Percentiles rank a stretch among this genome's conserved stretches.
Evolutionary conservation across 2,888 invertebrate species (phyloP).

Genomic region (Eristalinus aeneus): DNA sequence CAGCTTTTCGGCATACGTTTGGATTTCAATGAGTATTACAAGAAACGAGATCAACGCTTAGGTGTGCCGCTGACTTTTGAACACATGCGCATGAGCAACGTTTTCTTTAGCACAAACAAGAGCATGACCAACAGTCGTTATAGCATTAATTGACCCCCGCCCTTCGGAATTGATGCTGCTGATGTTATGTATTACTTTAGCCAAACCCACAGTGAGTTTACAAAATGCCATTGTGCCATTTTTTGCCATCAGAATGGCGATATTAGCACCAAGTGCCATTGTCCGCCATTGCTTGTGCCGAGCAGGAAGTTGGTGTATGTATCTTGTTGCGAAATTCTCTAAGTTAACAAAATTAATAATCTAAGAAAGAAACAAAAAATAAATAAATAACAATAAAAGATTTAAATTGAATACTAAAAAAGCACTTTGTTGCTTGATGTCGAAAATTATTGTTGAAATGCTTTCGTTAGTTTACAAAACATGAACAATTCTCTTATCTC

Average conservation of each 20-base stretch:
- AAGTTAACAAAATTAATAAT: constrained; percentile 54
- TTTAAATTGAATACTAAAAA: constrained; percentile 16
- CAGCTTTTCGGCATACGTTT: constrained; percentile 94
- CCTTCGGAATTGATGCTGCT: neutral
- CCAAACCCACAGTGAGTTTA: constrained; percentile 47
- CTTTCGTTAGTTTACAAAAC: constrained; percentile 3
- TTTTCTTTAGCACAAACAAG: constrained; percentile 75
- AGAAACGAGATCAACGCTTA: constrained; percentile 89
- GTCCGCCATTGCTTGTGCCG: constrained; percentile 71
- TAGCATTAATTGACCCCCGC: constrained; percentile 72
- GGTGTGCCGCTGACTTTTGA: constrained; percentile 86
- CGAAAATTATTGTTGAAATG: constrained; percentile 15
- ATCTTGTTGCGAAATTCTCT: constrained; percentile 74
- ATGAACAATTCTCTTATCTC: constrained; percentile 10
- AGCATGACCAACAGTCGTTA: constrained; percentile 72
- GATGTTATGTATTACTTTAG: constrained; percentile 48
- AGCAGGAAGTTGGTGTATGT: constrained; percentile 71
- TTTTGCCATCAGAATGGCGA: constrained; percentile 58
- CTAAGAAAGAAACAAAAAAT: constrained; percentile 19
- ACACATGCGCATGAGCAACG: constrained; percentile 84
- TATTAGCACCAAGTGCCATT: constrained; percentile 55
- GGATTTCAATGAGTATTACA: constrained; percentile 98
- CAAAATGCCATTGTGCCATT: constrained; percentile 60
- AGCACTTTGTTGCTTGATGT: constrained; percentile 44
- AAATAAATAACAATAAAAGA: too few species aligned